Evolutionary conservation across 2,797 vertebrate species (phyloP), one percentile per base, ranked within the genome.

Genomic region (Spinibarbus caldwelli): DNA sequence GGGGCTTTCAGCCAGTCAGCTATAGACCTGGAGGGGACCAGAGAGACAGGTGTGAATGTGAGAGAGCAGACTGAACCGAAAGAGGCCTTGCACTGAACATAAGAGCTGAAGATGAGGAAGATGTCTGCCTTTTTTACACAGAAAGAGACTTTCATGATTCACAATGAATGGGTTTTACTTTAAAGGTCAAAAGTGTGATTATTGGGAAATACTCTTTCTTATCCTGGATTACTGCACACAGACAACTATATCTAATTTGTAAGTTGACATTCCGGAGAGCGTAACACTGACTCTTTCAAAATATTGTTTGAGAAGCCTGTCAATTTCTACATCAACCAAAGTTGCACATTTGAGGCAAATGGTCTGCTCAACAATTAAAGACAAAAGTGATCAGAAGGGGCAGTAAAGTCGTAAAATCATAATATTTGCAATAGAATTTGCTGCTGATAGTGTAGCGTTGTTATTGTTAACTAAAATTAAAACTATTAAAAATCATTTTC

Each of bases 1-100:
- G 98, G 98, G 79, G 98, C 97, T 89, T 96, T 96, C 80, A 99
- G 96, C 98, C 98, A 99, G 91, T 99, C 98, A 87, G 98, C 98
- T 70, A 99, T 98, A 31, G 98, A 99, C 89, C 98, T 99, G 67
- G 26, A 78, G n/a, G 15, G 49, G 49, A 12, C 34, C 59, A 64
- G 45, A 73, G 36, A 66, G 41, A 64, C 9, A 68, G 52, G 47
- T 59, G 64, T 23, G 36, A 80, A 59, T 23, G 23, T 57, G 17
- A 81, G 43, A 84, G 15, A 79, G 29, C n/a, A 66, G 59, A 79
- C 26, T 14, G 14, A 36, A 66, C 31, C 2, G 3, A 57, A 57
- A 38, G 11, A 77, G 14, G 34, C 11, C 49, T 17, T 9, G 3
- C 12, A 57, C 21, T 57, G 75, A 49, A 52, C 45, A 52, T 4